Evolutionary conservation across 2,113 vertebrate species (phyloP).

Genomic region (Menura novaehollandiae): DNA sequence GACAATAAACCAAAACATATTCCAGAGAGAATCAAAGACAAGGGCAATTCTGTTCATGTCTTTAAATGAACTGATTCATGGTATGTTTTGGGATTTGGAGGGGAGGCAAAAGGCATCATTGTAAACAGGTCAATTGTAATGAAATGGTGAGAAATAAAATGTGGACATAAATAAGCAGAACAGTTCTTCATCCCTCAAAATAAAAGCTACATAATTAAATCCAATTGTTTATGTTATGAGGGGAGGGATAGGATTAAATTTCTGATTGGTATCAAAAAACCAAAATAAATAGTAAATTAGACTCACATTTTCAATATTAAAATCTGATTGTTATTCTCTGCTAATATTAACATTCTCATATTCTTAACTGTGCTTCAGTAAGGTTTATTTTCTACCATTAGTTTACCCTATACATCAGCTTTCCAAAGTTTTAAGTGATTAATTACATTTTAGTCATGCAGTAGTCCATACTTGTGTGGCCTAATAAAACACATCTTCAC

Average conservation of each 20-base stretch:
- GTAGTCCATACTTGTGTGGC: background rate
- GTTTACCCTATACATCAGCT: background rate
- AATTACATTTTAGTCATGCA: constrained; percentile 32
- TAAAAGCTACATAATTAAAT: background rate
- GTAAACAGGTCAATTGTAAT: background rate
- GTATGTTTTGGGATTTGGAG: background rate
- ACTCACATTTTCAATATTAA: constrained; percentile 19
- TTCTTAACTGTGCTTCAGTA: constrained; percentile 34
- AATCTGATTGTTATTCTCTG: constrained; percentile 45
- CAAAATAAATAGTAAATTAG: constrained; percentile 25
- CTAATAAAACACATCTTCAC: constrained; percentile 20
- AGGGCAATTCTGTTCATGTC: background rate
- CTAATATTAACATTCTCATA: constrained; percentile 18
- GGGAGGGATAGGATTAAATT: background rate
- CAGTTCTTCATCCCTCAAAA: background rate
- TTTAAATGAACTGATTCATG: background rate
- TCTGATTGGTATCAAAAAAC: constrained; percentile 28
- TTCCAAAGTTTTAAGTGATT: background rate
- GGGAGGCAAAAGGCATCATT: background rate
- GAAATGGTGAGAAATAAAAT: background rate
- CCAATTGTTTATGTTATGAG: background rate
- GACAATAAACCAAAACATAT: background rate
- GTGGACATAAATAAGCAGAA: background rate
- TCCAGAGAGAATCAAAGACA: background rate
- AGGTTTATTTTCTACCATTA: constrained; percentile 44